Base-by-base conservation (phyloP, 2,797 vertebrate species). In the Paedocypris micromegethes region DNA sequence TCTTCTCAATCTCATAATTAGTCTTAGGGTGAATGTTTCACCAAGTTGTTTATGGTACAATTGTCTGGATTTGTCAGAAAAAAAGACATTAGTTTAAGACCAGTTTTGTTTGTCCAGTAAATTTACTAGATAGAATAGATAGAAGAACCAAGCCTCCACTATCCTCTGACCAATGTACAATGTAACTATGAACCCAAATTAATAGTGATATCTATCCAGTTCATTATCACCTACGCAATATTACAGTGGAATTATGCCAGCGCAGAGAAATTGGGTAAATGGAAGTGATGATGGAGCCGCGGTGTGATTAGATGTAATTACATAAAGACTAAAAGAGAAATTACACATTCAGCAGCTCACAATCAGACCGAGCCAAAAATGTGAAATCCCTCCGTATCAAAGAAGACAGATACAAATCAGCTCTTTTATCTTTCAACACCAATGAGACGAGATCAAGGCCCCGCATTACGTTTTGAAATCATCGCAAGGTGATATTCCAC, bases 261-360 rank as follows among this genome's bases (percentile, higher is more conserved):
- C 45, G 23, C 47, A 44, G 54, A 54, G 47, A 47, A 23, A 44
- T 52, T 58, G 54, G n/a, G 60, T 64, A 58, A 23, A 70, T 57
- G 5, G 23, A 43, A 43, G 68, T 57, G 53, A 70, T 57, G 54
- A 58, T 3, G 54, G 54, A 70, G 51, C 53, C 6, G 52, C 52
- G 2, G 3, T 45, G 59, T 70, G 61, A 64, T 64, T 64, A 39
- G 23, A 49, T 49, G 46, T 51, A 64, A 70, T 64, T 64, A 70
- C 52, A 70, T 64, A 59, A 70, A 70, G 53, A 70, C 46, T 64
- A 58, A 58, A 45, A 50, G 68, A 62, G 9, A 70, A 45, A 61
- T 62, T 56, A 49, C 38, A 47, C 48, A 48, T 66, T 66, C 42
- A 52, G 41, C 41, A 38, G 2, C 5, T 50, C 42, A 9, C 38